Evolutionary conservation across 2,797 vertebrate genomes (phyloP).

Genomic region (Propithecus perrieri): DNA sequence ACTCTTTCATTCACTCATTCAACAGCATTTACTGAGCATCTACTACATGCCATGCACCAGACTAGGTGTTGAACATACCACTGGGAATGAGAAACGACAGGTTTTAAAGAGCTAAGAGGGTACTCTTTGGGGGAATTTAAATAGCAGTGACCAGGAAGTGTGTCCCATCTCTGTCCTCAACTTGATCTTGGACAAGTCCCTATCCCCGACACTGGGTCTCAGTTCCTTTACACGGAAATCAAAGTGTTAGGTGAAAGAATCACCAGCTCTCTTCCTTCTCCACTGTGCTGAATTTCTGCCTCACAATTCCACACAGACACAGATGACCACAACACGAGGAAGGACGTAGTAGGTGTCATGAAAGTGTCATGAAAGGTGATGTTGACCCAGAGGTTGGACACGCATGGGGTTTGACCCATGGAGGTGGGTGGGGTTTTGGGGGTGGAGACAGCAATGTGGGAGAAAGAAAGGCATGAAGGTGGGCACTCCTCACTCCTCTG

Average conservation of each 20-base stretch:
- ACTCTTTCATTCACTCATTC: background rate
- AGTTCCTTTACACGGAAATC: background rate
- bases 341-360: background rate
- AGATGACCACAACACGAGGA: background rate
- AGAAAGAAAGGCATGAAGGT: background rate
- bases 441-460: background rate
- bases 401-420: background rate
- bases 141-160: background rate
- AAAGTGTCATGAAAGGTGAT: background rate
- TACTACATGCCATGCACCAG: rapidly evolving
- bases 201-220: background rate
- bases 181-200: background rate
- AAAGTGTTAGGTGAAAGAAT: background rate
- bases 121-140: background rate
- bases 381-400: background rate
- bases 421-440: background rate
- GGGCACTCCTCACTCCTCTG: too few species aligned
- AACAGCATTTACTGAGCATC: background rate
- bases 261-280: background rate
- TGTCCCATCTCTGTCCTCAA: background rate
- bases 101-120: background rate
- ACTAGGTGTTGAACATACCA: background rate
- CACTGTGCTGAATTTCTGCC: background rate
- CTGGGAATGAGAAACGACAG: background rate
- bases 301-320: background rate